phyloP scores from a whole-genome alignment of 1,140 invertebrate genomes.

The Dendroctonus ponderosae region DNA sequence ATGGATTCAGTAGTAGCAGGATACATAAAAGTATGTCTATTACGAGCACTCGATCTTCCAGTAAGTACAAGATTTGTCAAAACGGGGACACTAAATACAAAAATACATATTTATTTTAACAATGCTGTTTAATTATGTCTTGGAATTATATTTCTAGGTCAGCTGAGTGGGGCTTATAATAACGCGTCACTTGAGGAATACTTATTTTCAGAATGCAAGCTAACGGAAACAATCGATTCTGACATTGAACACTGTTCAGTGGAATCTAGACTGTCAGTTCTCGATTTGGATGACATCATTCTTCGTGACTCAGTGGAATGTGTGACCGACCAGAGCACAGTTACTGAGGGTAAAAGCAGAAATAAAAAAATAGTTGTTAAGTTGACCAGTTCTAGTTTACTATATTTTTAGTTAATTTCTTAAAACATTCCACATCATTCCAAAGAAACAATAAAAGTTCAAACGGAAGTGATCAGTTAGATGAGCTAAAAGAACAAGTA shows the following conservation, averaged over 20 bases:
- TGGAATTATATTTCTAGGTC: constrained; percentile 40
- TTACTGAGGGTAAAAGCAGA: too few relatives aligned
- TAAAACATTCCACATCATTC: constrained; percentile 28
- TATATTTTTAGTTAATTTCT: constrained; percentile 5
- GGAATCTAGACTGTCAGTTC: constrained; percentile 46
- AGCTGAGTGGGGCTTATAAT: constrained; percentile 50
- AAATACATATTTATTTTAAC: background rate
- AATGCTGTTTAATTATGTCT: background rate
- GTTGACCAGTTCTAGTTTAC: background rate
- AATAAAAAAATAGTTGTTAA: background rate
- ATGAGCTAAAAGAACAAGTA: constrained; percentile 40
- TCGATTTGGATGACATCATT: constrained; percentile 38
- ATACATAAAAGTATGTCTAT: constrained; percentile 46
- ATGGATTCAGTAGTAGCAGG: constrained; percentile 57
- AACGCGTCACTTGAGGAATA: constrained; percentile 45
- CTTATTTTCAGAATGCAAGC: constrained; percentile 43
- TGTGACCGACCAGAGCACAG: constrained; percentile 1
- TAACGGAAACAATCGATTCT: constrained; percentile 43
- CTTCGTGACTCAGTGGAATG: constrained; percentile 26
- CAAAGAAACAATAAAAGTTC: constrained; percentile 32
- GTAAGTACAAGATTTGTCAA: constrained; percentile 49
- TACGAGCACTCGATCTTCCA: constrained; percentile 55
- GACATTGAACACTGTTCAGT: constrained; percentile 50
- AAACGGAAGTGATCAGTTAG: constrained; percentile 39
- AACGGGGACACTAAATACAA: constrained; percentile 2